phyloP scores from a whole-genome alignment of 2,888 invertebrate species.

The Nebria salina region DNA sequence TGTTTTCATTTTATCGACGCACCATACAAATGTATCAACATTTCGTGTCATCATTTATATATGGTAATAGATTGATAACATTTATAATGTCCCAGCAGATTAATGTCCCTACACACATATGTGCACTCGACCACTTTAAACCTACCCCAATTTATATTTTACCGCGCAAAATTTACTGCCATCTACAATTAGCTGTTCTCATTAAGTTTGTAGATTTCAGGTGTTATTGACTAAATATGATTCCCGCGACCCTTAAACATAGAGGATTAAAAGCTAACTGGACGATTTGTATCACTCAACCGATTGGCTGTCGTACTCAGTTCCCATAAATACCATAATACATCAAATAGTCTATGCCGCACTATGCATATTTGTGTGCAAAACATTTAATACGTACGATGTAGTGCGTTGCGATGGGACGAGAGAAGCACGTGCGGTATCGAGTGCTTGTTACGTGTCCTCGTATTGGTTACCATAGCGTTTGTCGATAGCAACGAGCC shows the following conservation, averaged over 20 bases:
- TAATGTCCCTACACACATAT: no score
- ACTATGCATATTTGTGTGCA: neutral
- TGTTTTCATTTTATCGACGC: constrained; percentile 1
- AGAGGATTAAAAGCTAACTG: neutral
- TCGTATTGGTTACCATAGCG: neutral
- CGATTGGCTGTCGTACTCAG: neutral
- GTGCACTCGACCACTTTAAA: neutral
- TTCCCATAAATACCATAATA: neutral
- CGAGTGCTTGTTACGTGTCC: neutral
- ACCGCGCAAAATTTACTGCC: no score
- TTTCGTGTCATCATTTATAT: neutral
- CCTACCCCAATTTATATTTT: neutral
- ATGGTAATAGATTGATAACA: neutral
- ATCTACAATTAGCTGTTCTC: no score
- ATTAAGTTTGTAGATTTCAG: no score
- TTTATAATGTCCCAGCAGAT: neutral
- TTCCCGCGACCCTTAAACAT: neutral
- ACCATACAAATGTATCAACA: neutral
- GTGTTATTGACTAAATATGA: no score
- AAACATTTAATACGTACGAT: neutral
- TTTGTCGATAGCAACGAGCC: neutral
- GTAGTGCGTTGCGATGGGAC: neutral
- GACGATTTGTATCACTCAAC: neutral
- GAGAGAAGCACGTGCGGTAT: neutral
- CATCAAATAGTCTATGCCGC: neutral